phyloP scores from a whole-genome alignment of 2,113 vertebrate genomes.

The Sturnus vulgaris region DNA sequence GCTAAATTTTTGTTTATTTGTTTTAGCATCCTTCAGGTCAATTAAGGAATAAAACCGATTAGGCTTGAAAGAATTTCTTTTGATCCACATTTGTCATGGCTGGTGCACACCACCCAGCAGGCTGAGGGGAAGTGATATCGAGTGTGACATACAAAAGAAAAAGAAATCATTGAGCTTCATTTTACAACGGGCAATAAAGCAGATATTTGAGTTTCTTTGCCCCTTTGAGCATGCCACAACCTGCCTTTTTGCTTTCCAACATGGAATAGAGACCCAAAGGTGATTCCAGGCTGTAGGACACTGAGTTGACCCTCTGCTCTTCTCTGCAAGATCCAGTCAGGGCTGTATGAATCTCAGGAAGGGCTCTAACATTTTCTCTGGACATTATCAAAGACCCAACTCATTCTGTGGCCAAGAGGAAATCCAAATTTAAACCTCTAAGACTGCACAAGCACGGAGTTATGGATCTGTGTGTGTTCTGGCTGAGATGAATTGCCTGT shows the following conservation, averaged over 20 bases:
- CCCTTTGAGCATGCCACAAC: not conserved
- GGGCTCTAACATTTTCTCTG: not conserved
- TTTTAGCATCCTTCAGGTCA: not conserved
- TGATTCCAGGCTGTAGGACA: not conserved
- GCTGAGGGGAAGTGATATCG: not conserved
- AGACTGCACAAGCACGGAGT: not conserved
- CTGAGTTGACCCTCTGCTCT: not conserved
- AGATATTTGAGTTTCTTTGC: not conserved
- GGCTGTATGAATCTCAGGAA: not conserved
- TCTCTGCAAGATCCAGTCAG: not conserved
- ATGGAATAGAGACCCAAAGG: not conserved
- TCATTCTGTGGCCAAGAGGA: not conserved
- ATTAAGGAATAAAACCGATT: not conserved
- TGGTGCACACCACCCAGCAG: not conserved
- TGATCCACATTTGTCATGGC: not conserved
- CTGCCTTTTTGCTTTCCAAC: not conserved
- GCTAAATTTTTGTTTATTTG: not conserved
- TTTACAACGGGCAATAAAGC: rapidly evolving
- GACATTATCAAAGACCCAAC: not conserved
- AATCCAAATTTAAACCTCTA: not conserved
- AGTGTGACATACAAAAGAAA: not conserved
- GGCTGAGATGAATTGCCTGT: not conserved
- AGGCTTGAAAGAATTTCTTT: not conserved
- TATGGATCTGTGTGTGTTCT: not conserved
- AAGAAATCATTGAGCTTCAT: not conserved